Percentiles rank a stretch among this genome's conserved stretches.
These are phyloP conservation scores for Malthinus seriepunctatus DNA, from an alignment of 2,888 invertebrate genomes.

Conservation along the genomic window DNA sequence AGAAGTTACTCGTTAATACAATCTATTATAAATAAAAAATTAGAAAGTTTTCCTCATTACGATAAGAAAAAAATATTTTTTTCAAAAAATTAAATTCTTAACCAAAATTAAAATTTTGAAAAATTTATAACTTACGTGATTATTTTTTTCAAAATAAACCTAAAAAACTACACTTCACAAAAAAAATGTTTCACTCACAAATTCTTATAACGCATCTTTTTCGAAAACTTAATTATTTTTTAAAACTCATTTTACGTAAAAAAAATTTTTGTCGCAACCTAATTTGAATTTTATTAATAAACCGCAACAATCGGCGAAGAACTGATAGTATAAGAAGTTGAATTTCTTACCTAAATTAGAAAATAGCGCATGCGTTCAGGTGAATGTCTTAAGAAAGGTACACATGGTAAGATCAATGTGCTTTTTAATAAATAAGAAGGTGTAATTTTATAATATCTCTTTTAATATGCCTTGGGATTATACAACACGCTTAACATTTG, in stretches of 20 bases:
- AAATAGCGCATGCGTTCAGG: slow-evolving; percentile 36
- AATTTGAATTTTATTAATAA: slow-evolving; percentile 16
- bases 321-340: slow-evolving; percentile 45
- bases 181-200: slow-evolving; percentile 29
- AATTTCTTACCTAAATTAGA: slow-evolving; percentile 39
- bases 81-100: neutral
- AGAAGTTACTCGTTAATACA: too few species aligned
- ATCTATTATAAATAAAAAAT: neutral
- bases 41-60: neutral
- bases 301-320: slow-evolving; percentile 40
- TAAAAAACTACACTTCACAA: slow-evolving; percentile 24
- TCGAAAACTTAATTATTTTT: slow-evolving; percentile 1
- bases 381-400: slow-evolving; percentile 36
- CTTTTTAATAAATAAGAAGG: slow-evolving; percentile 10
- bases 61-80: neutral
- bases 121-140: slow-evolving; percentile 4
- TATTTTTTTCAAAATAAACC: slow-evolving; percentile 12
- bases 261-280: slow-evolving; percentile 9
- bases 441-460: slow-evolving; percentile 8
- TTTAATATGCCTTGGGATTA: slow-evolving; percentile 7
- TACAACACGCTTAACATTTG: slow-evolving; percentile 12
- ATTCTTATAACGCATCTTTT: slow-evolving; percentile 35
- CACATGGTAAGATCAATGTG: slow-evolving; percentile 27
- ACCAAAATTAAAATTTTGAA: neutral
- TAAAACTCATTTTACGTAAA: neutral